Evolutionary conservation across 2,888 invertebrate species (phyloP), one percentile per base, ranked within the genome.

Genomic region (Rhorus exstirpatorius): DNA sequence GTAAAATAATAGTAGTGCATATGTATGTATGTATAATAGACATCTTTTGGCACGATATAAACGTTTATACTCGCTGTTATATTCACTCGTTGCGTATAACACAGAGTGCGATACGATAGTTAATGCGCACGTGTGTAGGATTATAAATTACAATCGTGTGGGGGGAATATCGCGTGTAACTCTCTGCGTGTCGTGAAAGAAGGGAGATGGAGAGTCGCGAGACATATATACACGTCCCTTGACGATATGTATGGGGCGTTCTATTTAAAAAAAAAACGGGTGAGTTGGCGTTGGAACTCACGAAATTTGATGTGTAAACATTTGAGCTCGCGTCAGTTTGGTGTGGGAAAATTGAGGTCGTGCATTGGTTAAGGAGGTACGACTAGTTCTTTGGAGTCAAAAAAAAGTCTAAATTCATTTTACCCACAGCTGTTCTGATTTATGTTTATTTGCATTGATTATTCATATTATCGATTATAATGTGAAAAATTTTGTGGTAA

Each of bases 111-210:
- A 51, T 26, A 6, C 68, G 51, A 74, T 67, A 14, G 65, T 60
- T 61, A 17, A 74, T 80, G 71, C 63, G 75, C 75, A 79, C 79
- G 83, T 70, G 86, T 77, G 79, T 41, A 38, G 38, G 35, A 65
- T 63, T 75, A 65, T 65, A 75, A 75, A 75, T 65, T 63, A 75
- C 14, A 44, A 75, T 14, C 19, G 53, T 75, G 74, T 53, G 14
- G 14, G 44, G 53, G 61, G 63, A 46, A 67, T 76, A 68, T 70
- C 46, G 68, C 70, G 31, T 67, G 58, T 76, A 60, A 58, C 67
- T 63, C 67, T 63, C 51, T 67, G 67, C 68, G 19, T 14, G 58
- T 38, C 35, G 44, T n/a, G 55, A 68, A 46, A 53, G 49, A 75
- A 31, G 41, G 44, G 58, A 14, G 44, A 24, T 17, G 8, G 44